Percentiles rank a stretch among this genome's conserved stretches.
These are phyloP conservation scores for Hymenopus coronatus DNA, from an alignment of 2,888 invertebrate species.

Conservation along the genomic window DNA sequence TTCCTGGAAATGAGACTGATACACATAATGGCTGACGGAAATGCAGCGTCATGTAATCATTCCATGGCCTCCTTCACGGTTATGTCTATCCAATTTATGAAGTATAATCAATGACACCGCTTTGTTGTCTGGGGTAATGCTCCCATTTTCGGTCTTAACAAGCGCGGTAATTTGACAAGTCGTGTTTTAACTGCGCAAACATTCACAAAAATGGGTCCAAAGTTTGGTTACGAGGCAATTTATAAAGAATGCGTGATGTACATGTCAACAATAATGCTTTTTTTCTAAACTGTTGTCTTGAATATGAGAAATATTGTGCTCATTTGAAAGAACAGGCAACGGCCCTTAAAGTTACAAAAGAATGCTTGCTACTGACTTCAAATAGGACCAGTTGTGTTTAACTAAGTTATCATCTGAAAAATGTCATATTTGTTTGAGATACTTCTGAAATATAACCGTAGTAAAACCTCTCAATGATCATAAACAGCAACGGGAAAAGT, in stretches of 20 bases:
- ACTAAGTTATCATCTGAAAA: too few species aligned
- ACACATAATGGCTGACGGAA: not conserved
- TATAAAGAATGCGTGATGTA: not conserved
- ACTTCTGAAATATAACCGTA: too few species aligned
- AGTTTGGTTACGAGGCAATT: not conserved
- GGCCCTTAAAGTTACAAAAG: too few species aligned
- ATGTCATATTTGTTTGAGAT: too few species aligned
- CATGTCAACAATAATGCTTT: too few species aligned
- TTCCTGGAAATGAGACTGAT: not conserved
- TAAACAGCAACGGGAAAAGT: too few species aligned
- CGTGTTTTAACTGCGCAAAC: not conserved
- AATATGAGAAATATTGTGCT: too few species aligned
- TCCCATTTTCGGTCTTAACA: not conserved
- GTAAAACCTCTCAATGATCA: too few species aligned
- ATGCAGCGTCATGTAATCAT: conserved; percentile 2
- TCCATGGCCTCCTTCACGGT: not conserved
- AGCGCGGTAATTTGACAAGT: not conserved
- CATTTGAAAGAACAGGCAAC: too few species aligned
- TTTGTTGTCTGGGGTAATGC: not conserved
- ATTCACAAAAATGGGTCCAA: not conserved
- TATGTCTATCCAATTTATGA: not conserved
- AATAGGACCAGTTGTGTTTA: too few species aligned
- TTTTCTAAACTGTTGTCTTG: too few species aligned
- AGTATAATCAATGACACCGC: not conserved
- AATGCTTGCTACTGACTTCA: too few species aligned